Base-by-base conservation (phyloP, 2,888 invertebrate genomes). In the Thera obeliscata region DNA sequence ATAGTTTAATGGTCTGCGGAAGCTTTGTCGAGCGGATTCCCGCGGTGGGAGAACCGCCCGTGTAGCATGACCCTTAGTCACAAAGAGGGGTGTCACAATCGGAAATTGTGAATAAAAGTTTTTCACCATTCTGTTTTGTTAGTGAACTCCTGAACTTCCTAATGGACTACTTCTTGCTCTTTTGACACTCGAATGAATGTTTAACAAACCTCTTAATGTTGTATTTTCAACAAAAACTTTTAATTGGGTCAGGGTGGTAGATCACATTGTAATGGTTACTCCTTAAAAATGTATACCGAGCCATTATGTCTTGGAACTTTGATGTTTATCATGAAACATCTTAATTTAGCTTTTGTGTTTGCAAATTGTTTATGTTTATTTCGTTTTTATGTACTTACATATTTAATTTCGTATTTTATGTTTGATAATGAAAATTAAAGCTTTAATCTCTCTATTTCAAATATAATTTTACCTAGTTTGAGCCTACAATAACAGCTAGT, bases 121-220 rank as follows among this genome's bases (percentile, higher is more conserved):
- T 9, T 9, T 2, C 7, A 58, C 35, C 11, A n/a, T 7, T 52
- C 36, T 9, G 43, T 46, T 46, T 46, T 46, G n/a, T 55, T 36
- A 36, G 11, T 36, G 2, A 55, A n/a, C 5, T 33, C 3, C 6
- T 9, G 1, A 52, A 52, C 52, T 52, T 52, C 33, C 33, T 33
- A 52, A 52, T 50, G 22, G 12, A 50, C 50, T 55, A n/a, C 36
- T 58, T 49, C 36, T 33, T 9, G 54, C 46, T 46, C 46, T 35
- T 35, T 61, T 11, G 3, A 58, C n/a, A 35, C 41, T 43, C 46
- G 35, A 61, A 65, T 67, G 49, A 67, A 69, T 70, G 64, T 68
- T 72, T 38, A 64, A 72, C 61, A 65, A 64, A 63, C 64, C 69
- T 70, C 50, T 60, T 68, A 67, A 71, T 73, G 71, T 67, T 62